Percentiles rank a stretch among this genome's conserved stretches.
Conservation (phyloP, 92 coral and sea anemone species). For the Ricordea florida region DNA sequence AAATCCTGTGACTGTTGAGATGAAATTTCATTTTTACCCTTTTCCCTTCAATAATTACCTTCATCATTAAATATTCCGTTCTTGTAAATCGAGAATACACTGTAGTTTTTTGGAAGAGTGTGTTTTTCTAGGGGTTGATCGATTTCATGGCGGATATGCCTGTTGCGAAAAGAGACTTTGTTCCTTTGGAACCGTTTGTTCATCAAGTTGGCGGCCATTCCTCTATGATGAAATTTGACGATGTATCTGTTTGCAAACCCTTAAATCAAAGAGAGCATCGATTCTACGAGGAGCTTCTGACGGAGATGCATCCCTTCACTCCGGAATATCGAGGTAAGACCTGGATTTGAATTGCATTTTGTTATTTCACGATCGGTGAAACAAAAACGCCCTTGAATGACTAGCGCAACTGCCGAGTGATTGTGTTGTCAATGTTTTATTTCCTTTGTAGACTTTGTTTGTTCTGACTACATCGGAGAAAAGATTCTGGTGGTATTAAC, state of each 20-base stretch:
- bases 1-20: no score
- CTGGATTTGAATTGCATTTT: neutral
- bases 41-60: no score
- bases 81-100: no score
- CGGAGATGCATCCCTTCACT: constrained; percentile 88
- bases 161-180: constrained; percentile 43
- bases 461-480: no score
- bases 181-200: constrained; percentile 89
- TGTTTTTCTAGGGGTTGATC: neutral
- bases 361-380: neutral
- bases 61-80: no score
- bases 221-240: constrained; percentile 91
- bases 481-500: no score
- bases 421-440: no score
- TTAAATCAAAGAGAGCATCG: constrained; percentile 87
- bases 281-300: constrained; percentile 88
- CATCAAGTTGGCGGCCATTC: constrained; percentile 99
- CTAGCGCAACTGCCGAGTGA: no score
- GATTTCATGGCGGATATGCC: constrained; percentile 73
- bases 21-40: no score
- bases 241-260: constrained; percentile 95
- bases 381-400: no score
- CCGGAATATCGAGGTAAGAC: constrained; percentile 93
- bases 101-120: neutral
- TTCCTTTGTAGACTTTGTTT: no score